Percentiles rank a stretch among this genome's conserved stretches.
These are phyloP conservation scores for Oreochromis mossambicus DNA, from an alignment of 2,797 vertebrate species.

Conservation along the genomic window DNA sequence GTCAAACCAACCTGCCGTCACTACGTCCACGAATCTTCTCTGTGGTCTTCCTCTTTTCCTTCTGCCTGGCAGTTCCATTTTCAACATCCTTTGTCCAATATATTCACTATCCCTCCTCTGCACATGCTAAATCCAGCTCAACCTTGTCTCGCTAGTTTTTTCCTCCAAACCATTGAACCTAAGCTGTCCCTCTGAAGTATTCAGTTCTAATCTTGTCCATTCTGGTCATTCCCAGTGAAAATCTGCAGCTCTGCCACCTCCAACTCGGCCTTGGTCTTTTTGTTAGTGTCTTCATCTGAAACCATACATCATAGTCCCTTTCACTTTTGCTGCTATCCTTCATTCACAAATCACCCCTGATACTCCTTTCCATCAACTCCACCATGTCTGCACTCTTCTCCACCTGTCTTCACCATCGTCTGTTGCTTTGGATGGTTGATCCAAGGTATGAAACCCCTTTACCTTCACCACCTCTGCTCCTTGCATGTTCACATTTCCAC, in stretches of 20 bases:
- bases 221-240: background rate
- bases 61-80: background rate
- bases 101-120: background rate
- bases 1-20: background rate
- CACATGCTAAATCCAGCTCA: background rate
- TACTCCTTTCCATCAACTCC: background rate
- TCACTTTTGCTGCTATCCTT: background rate
- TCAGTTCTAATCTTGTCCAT: background rate
- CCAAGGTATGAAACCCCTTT: background rate
- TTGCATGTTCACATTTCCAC: background rate
- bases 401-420: background rate
- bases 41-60: background rate
- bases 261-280: background rate
- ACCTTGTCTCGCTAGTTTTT: background rate
- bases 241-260: background rate
- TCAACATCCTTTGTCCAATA: background rate
- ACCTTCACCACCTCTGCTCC: fast-evolving
- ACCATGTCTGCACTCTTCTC: background rate
- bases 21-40: background rate
- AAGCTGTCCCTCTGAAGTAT: background rate
- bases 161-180: background rate
- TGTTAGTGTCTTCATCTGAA: background rate
- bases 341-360: background rate
- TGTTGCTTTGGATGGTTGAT: background rate
- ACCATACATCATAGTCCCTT: background rate